A percentile compares a stretch with the other conserved stretches of the same genome.
These are phyloP conservation scores for Gryllus bimaculatus DNA, from an alignment of 1,140 invertebrate genomes.

Conservation along the genomic window DNA sequence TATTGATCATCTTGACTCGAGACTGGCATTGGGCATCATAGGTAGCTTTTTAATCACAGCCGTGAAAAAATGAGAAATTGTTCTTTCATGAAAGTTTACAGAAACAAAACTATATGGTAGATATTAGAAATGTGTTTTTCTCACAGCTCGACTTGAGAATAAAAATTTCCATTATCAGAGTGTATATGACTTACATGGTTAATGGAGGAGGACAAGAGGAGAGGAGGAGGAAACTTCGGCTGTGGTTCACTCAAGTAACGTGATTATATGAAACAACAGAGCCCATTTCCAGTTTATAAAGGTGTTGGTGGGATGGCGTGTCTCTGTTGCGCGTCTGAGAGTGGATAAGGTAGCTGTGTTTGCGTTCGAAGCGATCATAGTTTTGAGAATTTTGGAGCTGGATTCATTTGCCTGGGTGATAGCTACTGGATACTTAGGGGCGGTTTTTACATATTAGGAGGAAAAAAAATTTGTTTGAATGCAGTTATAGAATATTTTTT, in stretches of 20 bases:
- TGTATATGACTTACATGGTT: conserved; percentile 4
- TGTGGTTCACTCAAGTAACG: background rate
- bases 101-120: no score
- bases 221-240: background rate
- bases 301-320: conserved; percentile 28
- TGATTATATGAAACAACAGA: background rate
- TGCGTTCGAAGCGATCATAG: background rate
- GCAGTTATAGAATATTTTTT: no score
- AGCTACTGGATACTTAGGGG: background rate
- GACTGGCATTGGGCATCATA: conserved; percentile 36
- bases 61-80: conserved; percentile 26
- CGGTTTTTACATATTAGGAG: conserved; percentile 7
- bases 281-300: conserved; percentile 20
- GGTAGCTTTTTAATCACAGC: conserved; percentile 39
- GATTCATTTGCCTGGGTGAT: background rate
- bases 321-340: conserved; percentile 9
- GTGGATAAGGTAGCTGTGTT: background rate
- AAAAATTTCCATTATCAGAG: no score
- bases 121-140: no score
- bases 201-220: background rate
- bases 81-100: no score
- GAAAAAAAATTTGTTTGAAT: background rate
- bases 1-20: conserved; percentile 36
- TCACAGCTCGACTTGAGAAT: no score
- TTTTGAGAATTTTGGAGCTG: background rate